phyloP scores from a whole-genome alignment of 2,888 invertebrate genomes.

The Drosophila yooni region DNA sequence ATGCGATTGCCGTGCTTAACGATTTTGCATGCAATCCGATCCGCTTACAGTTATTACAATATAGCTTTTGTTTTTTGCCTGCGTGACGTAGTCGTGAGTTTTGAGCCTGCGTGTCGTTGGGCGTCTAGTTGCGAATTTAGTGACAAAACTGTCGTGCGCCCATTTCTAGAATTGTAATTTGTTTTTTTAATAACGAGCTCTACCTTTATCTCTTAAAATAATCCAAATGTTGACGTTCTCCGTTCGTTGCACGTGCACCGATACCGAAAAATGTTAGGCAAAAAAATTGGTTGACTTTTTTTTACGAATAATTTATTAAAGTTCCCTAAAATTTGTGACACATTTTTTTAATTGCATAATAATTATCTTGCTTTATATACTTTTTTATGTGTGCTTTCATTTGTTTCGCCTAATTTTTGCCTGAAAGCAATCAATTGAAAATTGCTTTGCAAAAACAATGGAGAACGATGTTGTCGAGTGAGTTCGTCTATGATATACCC shows the following conservation, averaged over 20 bases:
- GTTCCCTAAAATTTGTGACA: background rate
- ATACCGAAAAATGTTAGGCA: background rate
- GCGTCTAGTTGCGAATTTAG: slow-evolving; percentile 25
- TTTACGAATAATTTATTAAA: background rate
- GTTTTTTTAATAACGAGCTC: background rate
- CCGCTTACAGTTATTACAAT: slow-evolving; percentile 43
- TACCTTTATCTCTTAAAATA: background rate
- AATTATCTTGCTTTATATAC: background rate
- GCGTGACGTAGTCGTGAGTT: slow-evolving; percentile 9
- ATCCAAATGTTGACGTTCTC: background rate
- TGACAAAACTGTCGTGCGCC: slow-evolving; percentile 1
- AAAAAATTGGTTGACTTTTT: background rate
- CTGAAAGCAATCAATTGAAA: background rate
- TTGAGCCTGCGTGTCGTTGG: slow-evolving; percentile 33
- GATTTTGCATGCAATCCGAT: slow-evolving; percentile 57
- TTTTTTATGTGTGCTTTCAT: background rate
- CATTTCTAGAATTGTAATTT: background rate
- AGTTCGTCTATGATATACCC: background rate
- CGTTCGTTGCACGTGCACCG: background rate
- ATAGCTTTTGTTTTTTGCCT: background rate
- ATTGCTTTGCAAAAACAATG: background rate
- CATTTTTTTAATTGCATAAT: background rate
- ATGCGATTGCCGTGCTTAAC: slow-evolving; percentile 35
- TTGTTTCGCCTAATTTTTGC: background rate
- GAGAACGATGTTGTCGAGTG: background rate